phyloP scores from a whole-genome alignment of 2,888 invertebrate species.

The Tetranychus piercei region DNA sequence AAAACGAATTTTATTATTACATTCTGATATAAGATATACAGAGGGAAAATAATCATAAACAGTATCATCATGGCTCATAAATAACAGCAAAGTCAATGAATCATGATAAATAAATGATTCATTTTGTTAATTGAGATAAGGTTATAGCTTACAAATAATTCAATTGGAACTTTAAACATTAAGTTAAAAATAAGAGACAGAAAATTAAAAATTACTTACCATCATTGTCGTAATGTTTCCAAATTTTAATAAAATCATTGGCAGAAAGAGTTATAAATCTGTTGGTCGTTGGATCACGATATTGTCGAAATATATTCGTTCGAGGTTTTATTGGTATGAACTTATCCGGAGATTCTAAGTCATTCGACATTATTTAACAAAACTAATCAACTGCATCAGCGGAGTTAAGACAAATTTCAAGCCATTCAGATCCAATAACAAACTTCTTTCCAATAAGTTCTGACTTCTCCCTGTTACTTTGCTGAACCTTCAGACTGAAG shows the following conservation, averaged over 20 bases:
- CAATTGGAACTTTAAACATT: too few species aligned
- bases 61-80: not conserved
- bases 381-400: not conserved
- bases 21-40: not conserved
- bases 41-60: not conserved
- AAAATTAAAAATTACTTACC: not conserved
- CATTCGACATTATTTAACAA: not conserved
- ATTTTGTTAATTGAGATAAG: not conserved
- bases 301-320: constrained; percentile 2
- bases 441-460: too few species aligned
- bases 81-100: not conserved
- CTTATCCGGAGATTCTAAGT: not conserved
- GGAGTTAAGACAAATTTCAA: not conserved
- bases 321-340: not conserved
- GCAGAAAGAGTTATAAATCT: not conserved
- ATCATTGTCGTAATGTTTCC: constrained; percentile 6
- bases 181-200: not conserved
- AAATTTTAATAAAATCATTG: not conserved
- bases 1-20: too few species aligned
- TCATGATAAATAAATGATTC: not conserved
- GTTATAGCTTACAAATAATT: too few species aligned
- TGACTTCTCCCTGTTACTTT: too few species aligned
- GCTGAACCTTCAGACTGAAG: too few species aligned
- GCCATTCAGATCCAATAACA: too few species aligned
- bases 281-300: constrained; percentile 1